These are phyloP conservation scores for Ptychadena robeensis DNA, from an alignment of 2,797 vertebrate genomes.

Conservation along the genomic window DNA sequence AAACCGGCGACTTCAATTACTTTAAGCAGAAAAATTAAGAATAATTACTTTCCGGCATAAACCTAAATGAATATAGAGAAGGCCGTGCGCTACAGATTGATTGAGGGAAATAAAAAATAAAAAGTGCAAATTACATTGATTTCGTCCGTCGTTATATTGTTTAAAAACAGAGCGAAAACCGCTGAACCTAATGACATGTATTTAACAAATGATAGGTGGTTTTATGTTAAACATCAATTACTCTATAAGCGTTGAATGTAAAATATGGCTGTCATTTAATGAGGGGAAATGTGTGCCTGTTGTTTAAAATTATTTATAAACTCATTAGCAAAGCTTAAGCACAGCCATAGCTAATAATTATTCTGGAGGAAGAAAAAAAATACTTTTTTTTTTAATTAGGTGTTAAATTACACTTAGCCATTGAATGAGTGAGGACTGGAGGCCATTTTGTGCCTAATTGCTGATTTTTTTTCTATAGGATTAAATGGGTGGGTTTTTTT, in stretches of 20 bases:
- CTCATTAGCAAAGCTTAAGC: conserved; percentile 52
- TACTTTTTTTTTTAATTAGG: conserved; percentile 55
- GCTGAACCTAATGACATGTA: conserved; percentile 46
- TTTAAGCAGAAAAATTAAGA: conserved; percentile 42
- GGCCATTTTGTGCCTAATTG: conserved; percentile 48
- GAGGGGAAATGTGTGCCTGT: conserved; percentile 52
- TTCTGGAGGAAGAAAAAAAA: conserved; percentile 37
- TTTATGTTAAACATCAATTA: conserved; percentile 62
- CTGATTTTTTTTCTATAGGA: conserved; percentile 27
- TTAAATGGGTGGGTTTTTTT: not conserved
- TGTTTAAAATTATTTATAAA: conserved; percentile 62
- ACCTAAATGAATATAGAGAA: conserved; percentile 12
- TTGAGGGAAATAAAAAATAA: conserved; percentile 23
- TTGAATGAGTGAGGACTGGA: conserved; percentile 14
- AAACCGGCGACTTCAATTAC: conserved; percentile 13
- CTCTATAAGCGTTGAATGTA: conserved; percentile 48
- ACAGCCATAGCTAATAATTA: conserved; percentile 53
- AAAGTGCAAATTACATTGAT: conserved; percentile 1
- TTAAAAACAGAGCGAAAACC: conserved; percentile 12
- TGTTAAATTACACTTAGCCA: conserved; percentile 55
- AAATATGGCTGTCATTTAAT: conserved; percentile 53
- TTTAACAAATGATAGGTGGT: conserved; percentile 55
- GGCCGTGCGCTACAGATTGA: not conserved
- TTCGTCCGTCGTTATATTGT: conserved; percentile 6
- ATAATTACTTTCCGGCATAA: conserved; percentile 31